Conservation (phyloP, 2,888 invertebrate species). For the Neria commutata region DNA sequence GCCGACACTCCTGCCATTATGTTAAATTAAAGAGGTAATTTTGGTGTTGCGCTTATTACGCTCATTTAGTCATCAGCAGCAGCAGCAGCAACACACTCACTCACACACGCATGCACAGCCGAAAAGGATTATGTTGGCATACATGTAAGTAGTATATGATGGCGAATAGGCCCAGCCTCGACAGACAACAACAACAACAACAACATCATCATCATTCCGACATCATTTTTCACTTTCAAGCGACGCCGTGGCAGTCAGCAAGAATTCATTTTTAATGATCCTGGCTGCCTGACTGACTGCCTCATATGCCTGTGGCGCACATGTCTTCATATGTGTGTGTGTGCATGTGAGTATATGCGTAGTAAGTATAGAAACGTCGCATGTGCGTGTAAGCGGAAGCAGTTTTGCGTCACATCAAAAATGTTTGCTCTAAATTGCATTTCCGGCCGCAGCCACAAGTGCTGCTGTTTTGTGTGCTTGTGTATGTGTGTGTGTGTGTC, state of each 20-base stretch:
- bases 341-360: slow-evolving; percentile 19
- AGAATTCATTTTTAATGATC: slow-evolving; percentile 54
- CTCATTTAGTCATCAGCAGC: slow-evolving; percentile 49
- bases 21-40: slow-evolving; percentile 53
- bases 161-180: neutral
- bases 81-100: slow-evolving; percentile 8
- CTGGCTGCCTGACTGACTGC: slow-evolving; percentile 30
- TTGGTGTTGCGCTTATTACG: slow-evolving; percentile 50
- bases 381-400: slow-evolving; percentile 41
- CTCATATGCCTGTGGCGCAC: neutral
- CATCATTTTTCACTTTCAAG: slow-evolving; percentile 15
- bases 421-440: slow-evolving; percentile 53
- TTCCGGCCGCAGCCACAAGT: slow-evolving; percentile 47
- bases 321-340: slow-evolving; percentile 4
- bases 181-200: slow-evolving; percentile 22
- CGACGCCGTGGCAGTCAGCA: slow-evolving; percentile 45
- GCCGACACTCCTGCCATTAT: too few species aligned
- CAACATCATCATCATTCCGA: slow-evolving; percentile 9
- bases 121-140: neutral
- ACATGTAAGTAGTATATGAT: neutral
- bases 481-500: neutral
- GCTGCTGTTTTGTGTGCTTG: slow-evolving; percentile 30
- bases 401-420: slow-evolving; percentile 53
- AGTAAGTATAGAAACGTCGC: too few species aligned
- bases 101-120: neutral